phyloP scores from a whole-genome alignment of 1,140 invertebrate genomes.

The Drosophila ambigua region DNA sequence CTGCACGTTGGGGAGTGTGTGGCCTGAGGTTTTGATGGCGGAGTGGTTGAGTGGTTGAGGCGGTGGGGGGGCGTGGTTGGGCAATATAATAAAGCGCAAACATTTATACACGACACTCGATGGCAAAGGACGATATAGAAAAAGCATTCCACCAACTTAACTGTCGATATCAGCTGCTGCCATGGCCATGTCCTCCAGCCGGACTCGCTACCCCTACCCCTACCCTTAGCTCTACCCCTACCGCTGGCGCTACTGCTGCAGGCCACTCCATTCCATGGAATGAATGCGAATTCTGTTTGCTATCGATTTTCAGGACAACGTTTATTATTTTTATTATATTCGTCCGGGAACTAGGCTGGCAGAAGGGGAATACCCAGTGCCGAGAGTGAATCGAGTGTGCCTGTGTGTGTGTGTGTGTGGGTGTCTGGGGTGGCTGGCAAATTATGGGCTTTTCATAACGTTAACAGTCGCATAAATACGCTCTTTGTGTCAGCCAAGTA shows the following conservation, averaged over 20 bases:
- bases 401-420: conserved; percentile 1
- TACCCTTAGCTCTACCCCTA: neutral
- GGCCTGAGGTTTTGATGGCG: conserved; percentile 22
- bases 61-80: conserved; percentile 45
- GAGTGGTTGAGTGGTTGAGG: neutral
- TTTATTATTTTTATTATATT: conserved; percentile 82
- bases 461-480: conserved; percentile 83
- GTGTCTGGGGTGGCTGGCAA: conserved; percentile 67
- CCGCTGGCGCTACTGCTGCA: too few relatives aligned
- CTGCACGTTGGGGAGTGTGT: conserved; percentile 34
- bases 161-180: conserved; percentile 81
- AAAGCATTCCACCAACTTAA: conserved; percentile 73
- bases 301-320: conserved; percentile 82
- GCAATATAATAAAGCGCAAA: conserved; percentile 82
- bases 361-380: neutral
- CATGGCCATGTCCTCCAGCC: conserved; percentile 15
- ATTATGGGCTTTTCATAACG: conserved; percentile 84
- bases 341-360: conserved; percentile 29
- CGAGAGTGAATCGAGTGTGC: neutral
- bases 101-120: conserved; percentile 81
- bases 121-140: conserved; percentile 53
- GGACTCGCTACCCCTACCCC: neutral
- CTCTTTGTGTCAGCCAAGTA: conserved; percentile 82
- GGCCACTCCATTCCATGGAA: conserved; percentile 29
- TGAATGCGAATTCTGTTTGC: conserved; percentile 82